Conservation (phyloP, 2,888 invertebrate genomes). For the Cataglyphis rosenhaueri region DNA sequence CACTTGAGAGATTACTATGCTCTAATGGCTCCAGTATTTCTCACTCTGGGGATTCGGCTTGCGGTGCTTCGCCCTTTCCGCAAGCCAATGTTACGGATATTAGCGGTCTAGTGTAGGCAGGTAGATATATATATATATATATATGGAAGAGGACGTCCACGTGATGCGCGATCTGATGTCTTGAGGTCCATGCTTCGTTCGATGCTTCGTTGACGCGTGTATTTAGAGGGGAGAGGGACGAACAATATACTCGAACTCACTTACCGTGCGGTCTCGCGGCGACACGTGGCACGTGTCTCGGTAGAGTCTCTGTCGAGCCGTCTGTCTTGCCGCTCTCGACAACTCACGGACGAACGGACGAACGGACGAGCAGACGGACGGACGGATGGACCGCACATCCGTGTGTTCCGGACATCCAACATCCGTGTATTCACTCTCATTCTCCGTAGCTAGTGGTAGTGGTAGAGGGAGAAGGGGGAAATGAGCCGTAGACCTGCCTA, state of each 20-base stretch:
- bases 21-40: neutral
- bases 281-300: constrained; percentile 49
- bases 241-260: constrained; percentile 56
- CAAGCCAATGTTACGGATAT: constrained; percentile 24
- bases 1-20: neutral
- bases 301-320: constrained; percentile 29
- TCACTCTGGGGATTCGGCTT: constrained; percentile 18
- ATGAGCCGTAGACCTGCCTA: constrained; percentile 83
- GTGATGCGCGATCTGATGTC: neutral
- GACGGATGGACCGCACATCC: constrained; percentile 54
- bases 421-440: constrained; percentile 68
- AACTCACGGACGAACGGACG: neutral
- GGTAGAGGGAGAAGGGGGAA: constrained; percentile 42
- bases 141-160: neutral
- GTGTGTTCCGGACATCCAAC: constrained; percentile 59
- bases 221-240: neutral
- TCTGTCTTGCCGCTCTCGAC: constrained; percentile 38
- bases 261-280: constrained; percentile 65
- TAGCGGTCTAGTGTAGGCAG: constrained; percentile 8
- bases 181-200: constrained; percentile 31
- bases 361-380: constrained; percentile 10
- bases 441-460: constrained; percentile 69
- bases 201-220: neutral
- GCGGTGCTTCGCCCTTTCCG: neutral
- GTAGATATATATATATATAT: neutral